Percentiles rank a stretch among this genome's conserved stretches.
Conservation (phyloP, 1,140 invertebrate genomes). For the Platorchestia sp. region DNA sequence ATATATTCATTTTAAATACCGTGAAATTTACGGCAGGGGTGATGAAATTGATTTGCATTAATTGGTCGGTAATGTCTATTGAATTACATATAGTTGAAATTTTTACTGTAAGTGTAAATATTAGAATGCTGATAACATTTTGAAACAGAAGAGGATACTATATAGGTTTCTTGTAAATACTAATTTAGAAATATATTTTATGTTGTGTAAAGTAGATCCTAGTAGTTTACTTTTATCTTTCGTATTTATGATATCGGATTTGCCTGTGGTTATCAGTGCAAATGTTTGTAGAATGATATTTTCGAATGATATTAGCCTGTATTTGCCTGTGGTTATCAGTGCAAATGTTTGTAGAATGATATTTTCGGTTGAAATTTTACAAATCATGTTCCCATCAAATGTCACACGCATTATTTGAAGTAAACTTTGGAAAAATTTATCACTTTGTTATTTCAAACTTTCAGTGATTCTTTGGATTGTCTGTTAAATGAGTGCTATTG, state of each 20-base stretch:
- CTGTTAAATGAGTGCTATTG: no score
- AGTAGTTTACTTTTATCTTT: not conserved
- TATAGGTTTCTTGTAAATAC: not conserved
- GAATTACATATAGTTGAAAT: not conserved
- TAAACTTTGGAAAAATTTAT: no score
- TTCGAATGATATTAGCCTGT: not conserved
- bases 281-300: not conserved
- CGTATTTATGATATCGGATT: not conserved
- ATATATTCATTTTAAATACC: not conserved
- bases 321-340: not conserved
- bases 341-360: not conserved
- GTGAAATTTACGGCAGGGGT: not conserved
- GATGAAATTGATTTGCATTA: not conserved
- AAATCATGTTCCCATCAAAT: no score
- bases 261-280: not conserved
- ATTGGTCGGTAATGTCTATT: not conserved
- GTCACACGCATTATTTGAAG: no score
- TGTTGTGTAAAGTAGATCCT: not conserved
- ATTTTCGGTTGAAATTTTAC: no score
- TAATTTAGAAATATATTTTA: not conserved
- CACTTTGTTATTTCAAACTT: no score
- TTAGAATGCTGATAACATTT: not conserved
- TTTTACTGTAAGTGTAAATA: not conserved
- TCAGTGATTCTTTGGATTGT: no score
- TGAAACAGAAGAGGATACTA: not conserved